Base-by-base conservation (phyloP, 2,797 vertebrate genomes). In the Lagocephalus sceleratus region DNA sequence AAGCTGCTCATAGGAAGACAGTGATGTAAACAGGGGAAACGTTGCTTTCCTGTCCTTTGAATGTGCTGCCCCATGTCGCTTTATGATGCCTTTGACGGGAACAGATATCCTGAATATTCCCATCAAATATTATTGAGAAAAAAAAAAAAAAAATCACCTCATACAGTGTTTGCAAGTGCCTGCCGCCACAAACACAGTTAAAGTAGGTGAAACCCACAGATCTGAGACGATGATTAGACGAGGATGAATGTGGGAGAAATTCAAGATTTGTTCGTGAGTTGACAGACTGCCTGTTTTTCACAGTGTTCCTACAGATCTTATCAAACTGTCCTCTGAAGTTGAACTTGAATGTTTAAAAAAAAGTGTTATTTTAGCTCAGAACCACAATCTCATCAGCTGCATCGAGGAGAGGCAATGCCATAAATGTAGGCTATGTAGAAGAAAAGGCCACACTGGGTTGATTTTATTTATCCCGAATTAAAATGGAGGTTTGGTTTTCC, bases 21-120 rank as follows among this genome's bases (percentile, higher is more conserved):
- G 59, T 70, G 63, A 78, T 63, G 90, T 91, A 92, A 88, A 79
- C 87, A 90, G 84, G 84, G 79, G 87, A 90, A 88, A 77, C 74
- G 63, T 74, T 75, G 69, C 63, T 81, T 89, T 89, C 85, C 87
- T 80, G 78, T 64, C 72, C 82, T 88, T 86, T 88, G 82, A 88
- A 66, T 68, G 45, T 57, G 68, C 70, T 49, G 66, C 60, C 66
- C 68, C 66, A 50, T 63, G 49, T 73, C 74, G 76, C 40, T 73
- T 32, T 48, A 6, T 44, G 17, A 56, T 41, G 66, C 50, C 54
- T 54, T 59, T 66, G 60, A 68, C 70, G 68, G 60, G 71, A 68
- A 71, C 46, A 29, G 70, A 83, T 63, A 75, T 81, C 80, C 75
- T 76, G 71, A 82, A 71, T 73, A 63, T 67, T 66, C 72, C 63